phyloP scores from a whole-genome alignment of 2,797 vertebrate species.

The Acanthiza pusilla region DNA sequence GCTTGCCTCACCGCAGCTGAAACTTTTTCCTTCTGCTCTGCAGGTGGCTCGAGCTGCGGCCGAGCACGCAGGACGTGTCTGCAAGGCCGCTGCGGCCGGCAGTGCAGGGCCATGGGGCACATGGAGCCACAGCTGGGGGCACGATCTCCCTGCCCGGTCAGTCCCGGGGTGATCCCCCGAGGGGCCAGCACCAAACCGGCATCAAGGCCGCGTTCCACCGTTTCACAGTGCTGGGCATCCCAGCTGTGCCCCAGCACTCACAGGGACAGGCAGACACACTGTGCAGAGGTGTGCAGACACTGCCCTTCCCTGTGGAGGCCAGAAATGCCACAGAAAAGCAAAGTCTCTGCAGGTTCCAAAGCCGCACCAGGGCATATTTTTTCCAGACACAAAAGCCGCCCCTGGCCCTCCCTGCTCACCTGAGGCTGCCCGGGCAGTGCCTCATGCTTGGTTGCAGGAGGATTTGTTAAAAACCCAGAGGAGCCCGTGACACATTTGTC shows the following conservation, averaged over 20 bases:
- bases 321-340: neutral
- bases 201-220: neutral
- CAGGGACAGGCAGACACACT: neutral
- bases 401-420: neutral
- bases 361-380: neutral
- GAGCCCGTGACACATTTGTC: rapidly evolving
- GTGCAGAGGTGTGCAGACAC: neutral
- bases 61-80: neutral
- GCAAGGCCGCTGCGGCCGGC: neutral
- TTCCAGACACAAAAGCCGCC: neutral
- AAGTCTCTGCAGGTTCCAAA: neutral
- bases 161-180: neutral
- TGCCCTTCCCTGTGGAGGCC: neutral
- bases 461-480: neutral
- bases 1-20: neutral
- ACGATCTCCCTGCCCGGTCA: neutral
- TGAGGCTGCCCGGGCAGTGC: neutral
- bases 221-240: rapidly evolving
- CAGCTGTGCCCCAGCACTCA: rapidly evolving
- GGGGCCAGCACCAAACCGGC: neutral
- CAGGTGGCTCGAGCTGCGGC: neutral
- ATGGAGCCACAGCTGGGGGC: neutral
- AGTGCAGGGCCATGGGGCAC: rapidly evolving
- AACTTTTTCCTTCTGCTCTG: neutral
- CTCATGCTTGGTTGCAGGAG: neutral